Conservation (phyloP, 2,797 vertebrate species). For the Sebastes vulpes region DNA sequence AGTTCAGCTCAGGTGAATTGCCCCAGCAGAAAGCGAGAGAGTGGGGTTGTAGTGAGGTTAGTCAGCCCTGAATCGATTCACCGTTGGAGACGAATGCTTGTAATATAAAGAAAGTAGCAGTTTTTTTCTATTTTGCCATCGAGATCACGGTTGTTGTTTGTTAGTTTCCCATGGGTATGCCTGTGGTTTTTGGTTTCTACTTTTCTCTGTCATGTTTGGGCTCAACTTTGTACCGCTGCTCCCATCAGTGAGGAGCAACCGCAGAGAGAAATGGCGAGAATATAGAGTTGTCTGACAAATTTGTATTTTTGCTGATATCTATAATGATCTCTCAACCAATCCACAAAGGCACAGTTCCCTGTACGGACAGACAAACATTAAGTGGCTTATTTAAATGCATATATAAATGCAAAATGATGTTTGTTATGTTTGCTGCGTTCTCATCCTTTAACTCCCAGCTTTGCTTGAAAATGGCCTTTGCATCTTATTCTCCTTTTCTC, state of each 20-base stretch:
- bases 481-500: neutral
- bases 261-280: neutral
- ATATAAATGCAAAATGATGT: neutral
- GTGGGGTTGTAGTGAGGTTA: neutral
- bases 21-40: neutral
- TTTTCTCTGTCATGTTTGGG: neutral
- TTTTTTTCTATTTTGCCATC: neutral
- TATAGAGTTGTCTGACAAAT: neutral
- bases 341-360: neutral
- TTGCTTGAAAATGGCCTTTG: neutral
- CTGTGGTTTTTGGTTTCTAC: neutral
- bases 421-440: neutral
- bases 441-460: neutral
- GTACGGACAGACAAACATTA: too few species aligned
- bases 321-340: neutral
- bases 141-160: neutral
- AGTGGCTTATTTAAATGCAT: too few species aligned
- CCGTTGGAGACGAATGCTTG: neutral
- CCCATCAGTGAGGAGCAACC: neutral
- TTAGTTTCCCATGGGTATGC: neutral
- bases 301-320: neutral
- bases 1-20: neutral
- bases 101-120: neutral
- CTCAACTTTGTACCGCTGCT: neutral
- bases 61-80: neutral